These are phyloP conservation scores for Polylopha cassiicola DNA, from an alignment of 2,888 invertebrate species.

Conservation along the genomic window DNA sequence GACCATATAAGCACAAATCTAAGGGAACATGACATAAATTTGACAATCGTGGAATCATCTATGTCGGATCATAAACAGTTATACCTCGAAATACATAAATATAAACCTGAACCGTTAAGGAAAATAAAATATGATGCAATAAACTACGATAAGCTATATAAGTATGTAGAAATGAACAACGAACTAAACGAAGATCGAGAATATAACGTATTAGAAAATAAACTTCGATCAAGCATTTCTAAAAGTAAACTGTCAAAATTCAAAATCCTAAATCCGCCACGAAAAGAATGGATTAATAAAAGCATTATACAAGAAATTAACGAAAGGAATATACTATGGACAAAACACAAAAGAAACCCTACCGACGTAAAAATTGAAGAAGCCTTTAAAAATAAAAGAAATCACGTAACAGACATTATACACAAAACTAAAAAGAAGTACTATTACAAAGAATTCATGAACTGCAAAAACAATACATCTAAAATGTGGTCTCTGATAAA, in stretches of 20 bases:
- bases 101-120: no score
- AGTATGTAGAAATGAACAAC: constrained; percentile 1
- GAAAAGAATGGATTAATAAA: constrained; percentile 26
- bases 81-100: background rate
- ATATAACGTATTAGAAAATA: background rate
- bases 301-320: constrained; percentile 21
- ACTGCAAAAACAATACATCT: background rate
- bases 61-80: background rate
- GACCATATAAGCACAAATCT: constrained; percentile 24
- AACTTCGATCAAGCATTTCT: background rate
- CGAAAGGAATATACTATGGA: constrained; percentile 21
- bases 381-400: background rate
- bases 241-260: constrained; percentile 10
- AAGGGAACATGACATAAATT: constrained; percentile 14
- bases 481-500: constrained; percentile 18
- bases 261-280: constrained; percentile 14
- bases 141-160: constrained; percentile 22
- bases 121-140: constrained; percentile 24
- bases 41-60: background rate
- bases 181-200: background rate
- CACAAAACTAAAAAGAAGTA: constrained; percentile 8
- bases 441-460: constrained; percentile 2
- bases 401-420: constrained; percentile 1
- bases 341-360: constrained; percentile 8
- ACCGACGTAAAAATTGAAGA: constrained; percentile 2